Conservation (phyloP, 2,113 vertebrate species). For the Zosterops pallidus region DNA sequence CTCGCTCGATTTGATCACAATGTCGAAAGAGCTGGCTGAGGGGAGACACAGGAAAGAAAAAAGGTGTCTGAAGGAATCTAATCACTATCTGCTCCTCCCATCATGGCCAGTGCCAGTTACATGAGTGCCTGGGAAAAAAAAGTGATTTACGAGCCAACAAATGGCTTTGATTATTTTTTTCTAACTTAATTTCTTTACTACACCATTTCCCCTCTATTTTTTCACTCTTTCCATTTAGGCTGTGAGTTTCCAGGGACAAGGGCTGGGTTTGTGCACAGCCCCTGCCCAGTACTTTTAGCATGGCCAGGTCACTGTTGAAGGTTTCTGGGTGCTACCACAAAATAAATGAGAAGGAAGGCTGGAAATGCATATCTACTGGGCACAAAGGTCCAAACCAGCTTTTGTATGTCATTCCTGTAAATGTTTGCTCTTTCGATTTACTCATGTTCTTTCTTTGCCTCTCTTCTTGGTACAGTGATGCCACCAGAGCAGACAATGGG, state of each 20-base stretch:
- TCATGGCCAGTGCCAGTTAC: neutral
- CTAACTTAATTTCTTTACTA: neutral
- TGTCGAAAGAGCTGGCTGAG: constrained; percentile 76
- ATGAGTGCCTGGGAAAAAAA: neutral
- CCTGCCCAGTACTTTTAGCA: neutral
- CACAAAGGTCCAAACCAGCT: neutral
- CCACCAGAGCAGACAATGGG: neutral
- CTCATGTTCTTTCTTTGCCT: neutral
- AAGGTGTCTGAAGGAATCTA: neutral
- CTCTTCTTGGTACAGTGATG: neutral
- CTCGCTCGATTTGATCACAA: constrained; percentile 72
- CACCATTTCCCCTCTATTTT: neutral
- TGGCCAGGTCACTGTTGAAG: neutral
- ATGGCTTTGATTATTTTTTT: neutral
- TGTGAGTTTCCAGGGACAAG: neutral
- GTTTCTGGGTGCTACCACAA: neutral
- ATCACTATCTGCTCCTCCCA: neutral
- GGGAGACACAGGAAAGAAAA: neutral
- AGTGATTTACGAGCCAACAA: accelerated
- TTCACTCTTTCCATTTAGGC: neutral
- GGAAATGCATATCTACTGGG: neutral
- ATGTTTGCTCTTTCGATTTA: neutral
- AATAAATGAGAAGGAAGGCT: neutral
- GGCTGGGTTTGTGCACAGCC: neutral
- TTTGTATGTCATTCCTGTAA: neutral